Percentiles rank a stretch among this genome's conserved stretches.
Conservation (phyloP, 2,113 vertebrate genomes). For the Pseudorhombus dupliciocellatus region DNA sequence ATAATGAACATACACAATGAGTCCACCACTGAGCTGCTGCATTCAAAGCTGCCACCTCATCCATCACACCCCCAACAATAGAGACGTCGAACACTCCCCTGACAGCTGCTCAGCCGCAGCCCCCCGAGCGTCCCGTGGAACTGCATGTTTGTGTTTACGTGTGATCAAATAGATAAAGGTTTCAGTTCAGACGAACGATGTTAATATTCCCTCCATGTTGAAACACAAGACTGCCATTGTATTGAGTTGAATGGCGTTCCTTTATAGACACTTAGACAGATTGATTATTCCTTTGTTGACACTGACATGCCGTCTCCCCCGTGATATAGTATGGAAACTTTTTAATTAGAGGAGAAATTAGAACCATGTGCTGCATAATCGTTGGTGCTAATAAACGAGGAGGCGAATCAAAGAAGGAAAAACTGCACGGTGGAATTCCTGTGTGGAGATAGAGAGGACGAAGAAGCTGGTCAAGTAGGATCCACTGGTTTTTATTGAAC, state of each 20-base stretch:
- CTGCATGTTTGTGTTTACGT: slow-evolving; percentile 24
- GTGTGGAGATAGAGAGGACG: neutral
- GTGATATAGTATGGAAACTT: slow-evolving; percentile 30
- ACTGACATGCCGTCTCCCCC: slow-evolving; percentile 32
- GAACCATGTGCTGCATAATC: slow-evolving; percentile 29
- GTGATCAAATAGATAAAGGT: neutral
- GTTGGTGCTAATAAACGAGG: slow-evolving; percentile 16
- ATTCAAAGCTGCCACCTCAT: slow-evolving; percentile 57
- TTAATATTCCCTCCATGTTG: neutral
- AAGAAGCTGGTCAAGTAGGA: neutral
- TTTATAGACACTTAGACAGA: slow-evolving; percentile 36
- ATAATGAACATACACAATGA: slow-evolving; percentile 42
- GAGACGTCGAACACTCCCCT: slow-evolving; percentile 56
- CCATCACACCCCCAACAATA: slow-evolving; percentile 72
- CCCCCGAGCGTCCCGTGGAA: slow-evolving; percentile 11
- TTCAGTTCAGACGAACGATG: neutral
- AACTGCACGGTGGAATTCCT: neutral
- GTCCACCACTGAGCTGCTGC: slow-evolving; percentile 24
- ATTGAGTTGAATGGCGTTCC: slow-evolving; percentile 11
- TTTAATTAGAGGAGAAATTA: slow-evolving; percentile 57
- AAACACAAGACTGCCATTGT: slow-evolving; percentile 32
- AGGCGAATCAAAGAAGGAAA: neutral
- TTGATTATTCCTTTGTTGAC: slow-evolving; percentile 57
- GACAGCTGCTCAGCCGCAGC: slow-evolving; percentile 61
- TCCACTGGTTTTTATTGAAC: slow-evolving; percentile 43